Conservation (phyloP, 2,888 invertebrate species). For the Diadegma fenestrale region DNA sequence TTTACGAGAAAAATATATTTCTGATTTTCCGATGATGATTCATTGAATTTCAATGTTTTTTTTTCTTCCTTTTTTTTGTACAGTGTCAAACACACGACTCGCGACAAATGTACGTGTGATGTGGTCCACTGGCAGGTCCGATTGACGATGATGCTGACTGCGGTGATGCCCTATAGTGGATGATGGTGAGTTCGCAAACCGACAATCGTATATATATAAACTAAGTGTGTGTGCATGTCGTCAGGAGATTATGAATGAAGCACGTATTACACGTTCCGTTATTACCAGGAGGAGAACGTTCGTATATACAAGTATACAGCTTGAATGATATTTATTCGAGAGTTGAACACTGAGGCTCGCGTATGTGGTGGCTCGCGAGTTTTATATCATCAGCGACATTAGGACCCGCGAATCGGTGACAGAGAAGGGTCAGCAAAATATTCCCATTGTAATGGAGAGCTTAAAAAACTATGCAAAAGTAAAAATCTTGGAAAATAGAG, state of each 20-base stretch:
- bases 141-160: constrained; percentile 49
- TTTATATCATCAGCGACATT: constrained; percentile 24
- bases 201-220: constrained; percentile 43
- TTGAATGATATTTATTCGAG: constrained; percentile 17
- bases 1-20: constrained; percentile 1
- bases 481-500: not conserved
- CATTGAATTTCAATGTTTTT: not conserved
- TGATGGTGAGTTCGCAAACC: constrained; percentile 65
- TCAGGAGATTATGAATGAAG: constrained; percentile 69
- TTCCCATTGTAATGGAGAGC: not conserved
- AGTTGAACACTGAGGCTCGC: constrained; percentile 32
- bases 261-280: constrained; percentile 70
- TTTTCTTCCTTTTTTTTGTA: constrained; percentile 25
- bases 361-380: constrained; percentile 55
- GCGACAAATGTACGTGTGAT: constrained; percentile 72
- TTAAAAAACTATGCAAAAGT: not conserved
- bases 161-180: constrained; percentile 66
- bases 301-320: constrained; percentile 24
- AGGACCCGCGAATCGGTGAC: constrained; percentile 46
- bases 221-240: constrained; percentile 50
- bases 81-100: constrained; percentile 44
- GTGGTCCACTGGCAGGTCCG: constrained; percentile 45
- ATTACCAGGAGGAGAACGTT: constrained; percentile 62
- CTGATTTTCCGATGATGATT: not conserved
- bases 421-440: not conserved